These are phyloP conservation scores for Istiophorus platypterus DNA, from an alignment of 2,113 vertebrate genomes.

Conservation along the genomic window DNA sequence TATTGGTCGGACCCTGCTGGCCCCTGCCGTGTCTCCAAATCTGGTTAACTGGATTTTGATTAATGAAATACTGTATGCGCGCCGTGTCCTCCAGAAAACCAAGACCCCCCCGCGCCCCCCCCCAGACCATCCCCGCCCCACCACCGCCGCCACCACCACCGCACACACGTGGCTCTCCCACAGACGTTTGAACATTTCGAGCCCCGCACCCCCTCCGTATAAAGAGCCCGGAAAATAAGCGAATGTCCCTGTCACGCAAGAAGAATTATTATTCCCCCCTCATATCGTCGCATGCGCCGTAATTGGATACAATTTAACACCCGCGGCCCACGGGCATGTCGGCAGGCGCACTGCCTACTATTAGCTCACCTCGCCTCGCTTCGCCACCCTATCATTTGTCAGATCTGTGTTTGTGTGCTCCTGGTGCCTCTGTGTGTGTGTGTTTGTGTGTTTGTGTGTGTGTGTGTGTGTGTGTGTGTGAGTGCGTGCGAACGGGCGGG, in stretches of 20 bases:
- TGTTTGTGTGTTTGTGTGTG: too few species aligned
- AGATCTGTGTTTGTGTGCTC: conserved; percentile 75
- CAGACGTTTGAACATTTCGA: conserved; percentile 43
- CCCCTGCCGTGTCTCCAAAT: conserved; percentile 63
- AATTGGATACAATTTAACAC: conserved; percentile 88
- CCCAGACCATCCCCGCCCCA: conserved; percentile 2
- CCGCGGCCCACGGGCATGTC: conserved; percentile 82
- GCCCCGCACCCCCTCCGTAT: conserved; percentile 44
- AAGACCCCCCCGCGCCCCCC: not conserved
- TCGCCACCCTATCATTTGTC: conserved; percentile 79
- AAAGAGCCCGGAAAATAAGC: conserved; percentile 76
- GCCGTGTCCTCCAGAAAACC: conserved; percentile 60
- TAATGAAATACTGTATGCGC: conserved; percentile 65
- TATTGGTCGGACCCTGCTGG: conserved; percentile 66
- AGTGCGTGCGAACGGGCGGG: too few species aligned
- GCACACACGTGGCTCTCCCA: conserved; percentile 13
- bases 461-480: too few species aligned
- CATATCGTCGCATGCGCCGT: conserved; percentile 78
- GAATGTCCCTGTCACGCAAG: conserved; percentile 80
- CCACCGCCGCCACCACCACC: conserved; percentile 9
- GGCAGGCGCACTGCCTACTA: conserved; percentile 79
- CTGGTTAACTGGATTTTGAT: conserved; percentile 81
- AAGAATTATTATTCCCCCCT: conserved; percentile 81
- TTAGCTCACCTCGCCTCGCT: conserved; percentile 78
- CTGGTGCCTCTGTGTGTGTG: conserved; percentile 17